Percentiles rank a stretch among this genome's conserved stretches.
phyloP scores from a whole-genome alignment of 2,113 vertebrate species.

The Myrmecobius fasciatus region DNA sequence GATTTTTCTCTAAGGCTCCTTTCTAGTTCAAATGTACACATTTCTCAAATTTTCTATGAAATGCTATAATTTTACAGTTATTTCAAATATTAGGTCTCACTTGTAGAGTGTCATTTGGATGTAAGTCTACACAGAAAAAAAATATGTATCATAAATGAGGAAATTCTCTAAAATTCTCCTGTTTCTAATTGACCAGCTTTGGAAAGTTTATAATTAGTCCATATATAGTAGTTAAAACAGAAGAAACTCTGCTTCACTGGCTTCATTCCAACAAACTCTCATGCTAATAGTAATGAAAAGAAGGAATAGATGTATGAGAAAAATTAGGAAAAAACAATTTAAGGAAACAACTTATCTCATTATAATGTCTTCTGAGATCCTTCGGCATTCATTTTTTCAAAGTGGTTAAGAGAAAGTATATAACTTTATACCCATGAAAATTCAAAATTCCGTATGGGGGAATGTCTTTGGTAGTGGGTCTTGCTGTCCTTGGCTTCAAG shows the following conservation, averaged over 20 bases:
- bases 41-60: slow-evolving; percentile 30
- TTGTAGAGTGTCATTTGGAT: not conserved
- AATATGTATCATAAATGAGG: not conserved
- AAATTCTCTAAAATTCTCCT: not conserved
- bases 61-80: slow-evolving; percentile 35
- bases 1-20: not conserved
- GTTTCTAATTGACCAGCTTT: not conserved
- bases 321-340: slow-evolving; percentile 43
- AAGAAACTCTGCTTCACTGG: slow-evolving; percentile 19
- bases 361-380: slow-evolving; percentile 2
- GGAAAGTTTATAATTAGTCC: not conserved
- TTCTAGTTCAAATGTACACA: not conserved
- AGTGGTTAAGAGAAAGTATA: slow-evolving; percentile 10
- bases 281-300: not conserved
- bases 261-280: slow-evolving; percentile 38
- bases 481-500: not conserved
- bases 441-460: not conserved
- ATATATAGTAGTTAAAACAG: not conserved
- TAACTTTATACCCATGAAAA: not conserved
- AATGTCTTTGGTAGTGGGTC: not conserved
- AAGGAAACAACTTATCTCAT: not conserved
- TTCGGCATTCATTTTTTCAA: not conserved
- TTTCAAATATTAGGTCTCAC: not conserved
- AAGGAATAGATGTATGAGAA: slow-evolving; percentile 13
- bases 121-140: not conserved